A percentile compares a stretch with the other conserved stretches of the same genome.
Evolutionary conservation across 1,140 invertebrate species (phyloP).

Genomic region (Physella acuta): DNA sequence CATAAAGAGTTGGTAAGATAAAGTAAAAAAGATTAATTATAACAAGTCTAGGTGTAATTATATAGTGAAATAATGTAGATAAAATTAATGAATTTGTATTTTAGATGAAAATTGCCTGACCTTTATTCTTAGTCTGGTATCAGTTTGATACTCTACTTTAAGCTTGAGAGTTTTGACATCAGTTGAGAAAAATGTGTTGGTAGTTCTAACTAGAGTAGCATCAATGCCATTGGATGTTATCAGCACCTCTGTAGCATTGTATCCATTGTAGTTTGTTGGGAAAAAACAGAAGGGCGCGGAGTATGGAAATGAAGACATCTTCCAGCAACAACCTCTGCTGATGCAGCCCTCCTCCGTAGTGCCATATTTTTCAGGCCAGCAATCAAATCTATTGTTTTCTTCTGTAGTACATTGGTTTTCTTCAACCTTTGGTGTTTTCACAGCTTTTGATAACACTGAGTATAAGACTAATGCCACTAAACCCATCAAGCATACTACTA

Average conservation of each 20-base stretch:
- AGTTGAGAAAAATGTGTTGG: conserved; percentile 35
- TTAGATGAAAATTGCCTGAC: conserved; percentile 18
- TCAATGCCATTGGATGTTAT: conserved; percentile 25
- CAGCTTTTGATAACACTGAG: too few species aligned
- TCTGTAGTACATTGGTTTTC: conserved; percentile 19
- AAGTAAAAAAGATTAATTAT: neutral
- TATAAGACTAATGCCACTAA: too few species aligned
- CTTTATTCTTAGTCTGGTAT: conserved; percentile 38
- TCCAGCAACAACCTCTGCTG: conserved; percentile 74
- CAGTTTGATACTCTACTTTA: conserved; percentile 35
- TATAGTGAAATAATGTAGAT: neutral
- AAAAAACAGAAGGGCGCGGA: conserved; percentile 43
- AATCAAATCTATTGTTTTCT: conserved; percentile 66
- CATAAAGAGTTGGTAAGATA: neutral
- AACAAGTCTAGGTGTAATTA: neutral
- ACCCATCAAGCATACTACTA: too few species aligned
- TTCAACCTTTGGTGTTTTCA: too few species aligned
- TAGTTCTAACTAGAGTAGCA: conserved; percentile 27
- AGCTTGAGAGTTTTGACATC: conserved; percentile 39
- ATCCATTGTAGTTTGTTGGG: conserved; percentile 36
- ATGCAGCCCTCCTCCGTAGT: conserved; percentile 68
- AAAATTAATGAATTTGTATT: neutral
- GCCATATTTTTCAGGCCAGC: conserved; percentile 68
- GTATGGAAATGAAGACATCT: neutral
- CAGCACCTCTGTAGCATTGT: conserved; percentile 28